Base-by-base conservation (phyloP, 2,797 vertebrate genomes). In the Gorsachius magnificus region DNA sequence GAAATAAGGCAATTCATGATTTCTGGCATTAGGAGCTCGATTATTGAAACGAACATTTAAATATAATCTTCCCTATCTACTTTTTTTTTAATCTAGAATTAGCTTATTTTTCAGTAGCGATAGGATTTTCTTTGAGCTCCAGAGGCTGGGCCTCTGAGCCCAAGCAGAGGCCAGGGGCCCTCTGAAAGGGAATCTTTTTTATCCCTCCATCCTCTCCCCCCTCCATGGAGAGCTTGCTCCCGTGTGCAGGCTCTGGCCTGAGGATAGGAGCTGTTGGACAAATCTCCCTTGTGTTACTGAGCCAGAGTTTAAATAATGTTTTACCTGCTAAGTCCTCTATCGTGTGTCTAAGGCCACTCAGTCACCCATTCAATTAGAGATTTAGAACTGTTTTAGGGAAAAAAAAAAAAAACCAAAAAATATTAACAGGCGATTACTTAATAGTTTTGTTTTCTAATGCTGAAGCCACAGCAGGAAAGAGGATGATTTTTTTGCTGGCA, bases 141-240 rank as follows among this genome's bases (percentile, higher is more conserved):
- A 4, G 82, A 75, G 82, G 13, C 74, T 68, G 93, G 69, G 83
- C 87, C 91, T 93, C 92, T 64, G 75, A 82, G 50, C 63, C 84
- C 65, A 38, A 41, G 81, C 53, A 57, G 85, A 94, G 51, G 85
- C 94, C 85, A 53, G 96, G 93, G 97, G 96, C 95, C 91, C 95
- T 83, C 56, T 77, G 72, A 91, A 95, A 95, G 93, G 93, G 85
- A 64, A 51, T 79, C 64, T 93, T 87, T 96, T 5, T 35, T 18
- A 41, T 43, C 35, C 29, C 28, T 36, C 64, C 45, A n/a, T 77
- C 53, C 53, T 63, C 24, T 58, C 17, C 61, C 72, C 2, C 3
- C 33, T 79, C 61, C 77, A 31, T n/a, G 64, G 88, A 81, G 74
- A 77, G 60, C 87, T 77, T 61, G 92, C 60, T 93, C 50, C 69